Evolutionary conservation across 2,797 vertebrate genomes (phyloP).

Genomic region (Esox masquinongy): DNA sequence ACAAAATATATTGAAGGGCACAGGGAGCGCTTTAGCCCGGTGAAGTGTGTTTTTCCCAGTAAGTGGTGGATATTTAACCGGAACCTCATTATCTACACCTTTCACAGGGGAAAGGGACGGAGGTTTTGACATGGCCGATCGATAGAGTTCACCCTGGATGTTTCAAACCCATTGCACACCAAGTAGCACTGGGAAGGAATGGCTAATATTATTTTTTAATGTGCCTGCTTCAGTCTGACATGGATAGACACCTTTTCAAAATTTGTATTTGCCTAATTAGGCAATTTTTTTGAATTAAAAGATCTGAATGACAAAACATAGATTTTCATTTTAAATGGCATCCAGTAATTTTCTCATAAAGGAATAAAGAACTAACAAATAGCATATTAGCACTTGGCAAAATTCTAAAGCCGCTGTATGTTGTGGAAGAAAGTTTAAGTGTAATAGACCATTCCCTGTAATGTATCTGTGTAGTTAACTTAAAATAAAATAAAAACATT

Average conservation of each 20-base stretch:
- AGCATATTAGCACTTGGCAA: background rate
- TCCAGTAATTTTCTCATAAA: background rate
- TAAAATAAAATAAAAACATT: background rate
- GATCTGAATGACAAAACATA: background rate
- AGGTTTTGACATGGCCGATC: constrained; percentile 38
- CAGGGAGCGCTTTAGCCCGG: constrained; percentile 50
- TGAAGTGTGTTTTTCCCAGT: constrained; percentile 52
- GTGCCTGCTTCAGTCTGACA: constrained; percentile 5
- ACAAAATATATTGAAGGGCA: constrained; percentile 76
- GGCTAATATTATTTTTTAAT: constrained; percentile 29
- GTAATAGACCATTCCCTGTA: background rate
- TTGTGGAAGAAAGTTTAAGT: background rate
- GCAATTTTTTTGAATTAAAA: background rate
- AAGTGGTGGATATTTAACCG: constrained; percentile 52
- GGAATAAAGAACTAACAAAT: background rate
- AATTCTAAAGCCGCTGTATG: background rate
- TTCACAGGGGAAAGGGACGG: constrained; percentile 31
- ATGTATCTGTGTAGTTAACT: background rate
- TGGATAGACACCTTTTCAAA: background rate
- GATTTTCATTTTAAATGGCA: background rate
- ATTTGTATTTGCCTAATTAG: background rate
- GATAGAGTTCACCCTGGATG: constrained; percentile 35
- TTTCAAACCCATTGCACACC: constrained; percentile 21
- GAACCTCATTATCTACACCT: constrained; percentile 52
- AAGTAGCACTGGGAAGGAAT: constrained; percentile 2